A percentile compares a stretch with the other conserved stretches of the same genome.
These are phyloP conservation scores for Drosophila basisetae DNA, from an alignment of 2,888 invertebrate species.

Conservation along the genomic window DNA sequence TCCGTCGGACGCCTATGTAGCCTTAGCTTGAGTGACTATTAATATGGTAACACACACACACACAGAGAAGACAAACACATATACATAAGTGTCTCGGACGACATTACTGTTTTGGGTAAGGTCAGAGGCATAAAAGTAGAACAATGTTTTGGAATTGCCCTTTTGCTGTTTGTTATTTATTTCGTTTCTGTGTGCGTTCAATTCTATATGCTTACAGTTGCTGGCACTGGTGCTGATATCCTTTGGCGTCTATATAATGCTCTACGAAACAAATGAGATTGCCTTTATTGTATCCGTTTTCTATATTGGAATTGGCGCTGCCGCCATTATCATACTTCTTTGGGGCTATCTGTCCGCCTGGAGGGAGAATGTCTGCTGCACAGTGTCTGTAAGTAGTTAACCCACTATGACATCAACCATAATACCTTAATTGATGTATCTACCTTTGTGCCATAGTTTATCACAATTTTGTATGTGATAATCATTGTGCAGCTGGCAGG, in stretches of 20 bases:
- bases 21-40: conserved; percentile 9
- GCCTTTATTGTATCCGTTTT: conserved; percentile 51
- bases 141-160: conserved; percentile 15
- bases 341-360: conserved; percentile 96
- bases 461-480: conserved; percentile 66
- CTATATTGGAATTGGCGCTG: conserved; percentile 69
- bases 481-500: conserved; percentile 66
- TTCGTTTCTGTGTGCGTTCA: not conserved
- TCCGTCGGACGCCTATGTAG: conserved; percentile 56
- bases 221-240: conserved; percentile 76
- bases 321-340: conserved; percentile 88
- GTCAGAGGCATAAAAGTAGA: conserved; percentile 38
- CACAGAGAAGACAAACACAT: not conserved
- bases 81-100: not conserved
- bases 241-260: conserved; percentile 74
- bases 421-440: conserved; percentile 2
- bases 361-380: conserved; percentile 94
- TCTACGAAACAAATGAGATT: conserved; percentile 67
- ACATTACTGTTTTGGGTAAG: conserved; percentile 29
- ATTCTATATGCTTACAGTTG: conserved; percentile 55
- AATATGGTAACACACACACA: conserved; percentile 1
- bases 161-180: conserved; percentile 10
- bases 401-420: conserved; percentile 21
- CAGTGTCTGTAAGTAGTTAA: conserved; percentile 89
- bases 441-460: conserved; percentile 85